Evolutionary conservation across 2,888 invertebrate genomes (phyloP).

Genomic region (Vandiemenella viatica): DNA sequence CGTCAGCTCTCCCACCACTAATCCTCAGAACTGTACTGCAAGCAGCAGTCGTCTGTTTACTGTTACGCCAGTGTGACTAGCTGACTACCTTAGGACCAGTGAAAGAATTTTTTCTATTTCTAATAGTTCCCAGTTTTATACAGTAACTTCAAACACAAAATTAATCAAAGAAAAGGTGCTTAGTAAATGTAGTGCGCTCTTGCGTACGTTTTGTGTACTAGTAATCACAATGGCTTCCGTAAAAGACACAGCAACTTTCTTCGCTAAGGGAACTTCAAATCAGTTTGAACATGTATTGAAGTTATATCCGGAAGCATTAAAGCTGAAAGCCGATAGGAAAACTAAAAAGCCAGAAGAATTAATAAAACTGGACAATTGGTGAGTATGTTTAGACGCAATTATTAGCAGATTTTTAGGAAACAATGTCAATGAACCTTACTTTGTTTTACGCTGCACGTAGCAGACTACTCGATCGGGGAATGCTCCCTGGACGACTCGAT

Average conservation of each 20-base stretch:
- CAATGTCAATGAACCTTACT: constrained; percentile 29
- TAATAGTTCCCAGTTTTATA: too few species aligned
- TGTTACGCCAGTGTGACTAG: too few species aligned
- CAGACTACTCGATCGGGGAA: constrained; percentile 21
- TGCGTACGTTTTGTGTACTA: constrained; percentile 10
- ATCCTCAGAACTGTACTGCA: too few species aligned
- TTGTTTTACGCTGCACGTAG: constrained; percentile 23
- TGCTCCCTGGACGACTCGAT: constrained; percentile 19
- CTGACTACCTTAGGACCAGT: too few species aligned
- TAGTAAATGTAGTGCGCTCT: constrained; percentile 8
- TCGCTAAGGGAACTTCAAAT: constrained; percentile 67
- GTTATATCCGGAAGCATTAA: constrained; percentile 80
- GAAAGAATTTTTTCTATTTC: too few species aligned
- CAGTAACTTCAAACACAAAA: too few species aligned
- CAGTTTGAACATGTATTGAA: constrained; percentile 79
- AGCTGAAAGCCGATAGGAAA: constrained; percentile 78
- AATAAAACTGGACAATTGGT: constrained; percentile 90
- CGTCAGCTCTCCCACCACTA: too few species aligned
- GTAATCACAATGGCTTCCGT: constrained; percentile 54
- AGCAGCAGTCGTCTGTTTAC: too few species aligned
- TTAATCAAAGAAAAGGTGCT: background rate
- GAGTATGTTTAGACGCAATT: constrained; percentile 35
- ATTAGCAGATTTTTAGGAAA: constrained; percentile 13
- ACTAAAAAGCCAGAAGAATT: constrained; percentile 88
- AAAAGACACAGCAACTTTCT: constrained; percentile 87